Conservation (phyloP, 1,140 invertebrate species). For the Spodoptera frugiperda region DNA sequence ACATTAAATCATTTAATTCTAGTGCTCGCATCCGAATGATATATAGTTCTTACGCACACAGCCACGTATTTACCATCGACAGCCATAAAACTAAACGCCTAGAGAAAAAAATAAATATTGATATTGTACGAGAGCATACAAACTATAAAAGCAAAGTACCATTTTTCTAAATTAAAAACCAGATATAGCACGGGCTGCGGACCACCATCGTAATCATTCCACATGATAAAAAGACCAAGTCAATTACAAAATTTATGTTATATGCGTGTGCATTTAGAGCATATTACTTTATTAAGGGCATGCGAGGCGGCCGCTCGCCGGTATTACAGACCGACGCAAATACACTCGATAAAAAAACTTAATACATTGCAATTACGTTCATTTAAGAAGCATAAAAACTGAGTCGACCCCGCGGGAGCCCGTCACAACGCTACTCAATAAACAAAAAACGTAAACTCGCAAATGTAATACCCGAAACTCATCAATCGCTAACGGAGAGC, state of each 20-base stretch:
- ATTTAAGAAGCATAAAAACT: conserved; percentile 75
- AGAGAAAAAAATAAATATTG: conserved; percentile 74
- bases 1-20: conserved; percentile 39
- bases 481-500: conserved; percentile 56
- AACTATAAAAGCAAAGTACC: conserved; percentile 66
- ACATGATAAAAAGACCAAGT: conserved; percentile 79
- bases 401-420: conserved; percentile 57
- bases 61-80: conserved; percentile 51
- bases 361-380: conserved; percentile 81
- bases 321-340: conserved; percentile 66
- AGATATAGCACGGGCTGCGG: conserved; percentile 70
- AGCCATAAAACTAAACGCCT: conserved; percentile 69
- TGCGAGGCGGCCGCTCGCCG: conserved; percentile 71
- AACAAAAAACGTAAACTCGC: conserved; percentile 62
- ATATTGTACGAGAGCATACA: conserved; percentile 63
- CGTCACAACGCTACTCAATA: conserved; percentile 66
- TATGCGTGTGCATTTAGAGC: conserved; percentile 83
- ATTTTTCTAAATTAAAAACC: conserved; percentile 82
- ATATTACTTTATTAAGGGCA: conserved; percentile 85
- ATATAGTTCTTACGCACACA: conserved; percentile 61
- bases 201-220: conserved; percentile 82
- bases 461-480: conserved; percentile 60
- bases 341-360: conserved; percentile 76
- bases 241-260: conserved; percentile 81
- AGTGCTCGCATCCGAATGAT: conserved; percentile 33